Base-by-base conservation (phyloP, 2,113 vertebrate genomes). In the Narcine bancroftii region DNA sequence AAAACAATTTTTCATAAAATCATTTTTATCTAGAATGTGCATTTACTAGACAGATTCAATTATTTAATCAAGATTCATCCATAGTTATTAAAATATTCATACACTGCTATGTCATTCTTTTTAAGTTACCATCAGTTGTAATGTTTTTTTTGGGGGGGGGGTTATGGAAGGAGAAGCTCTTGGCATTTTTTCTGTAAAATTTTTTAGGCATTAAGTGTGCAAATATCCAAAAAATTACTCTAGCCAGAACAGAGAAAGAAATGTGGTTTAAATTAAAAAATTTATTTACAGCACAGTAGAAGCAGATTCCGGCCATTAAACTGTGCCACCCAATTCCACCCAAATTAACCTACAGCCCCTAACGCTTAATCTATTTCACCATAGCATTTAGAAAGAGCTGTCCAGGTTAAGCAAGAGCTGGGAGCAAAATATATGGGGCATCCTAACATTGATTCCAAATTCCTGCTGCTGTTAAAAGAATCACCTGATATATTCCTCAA, bases 1-100 rank as follows among this genome's bases (percentile, higher is more conserved):
- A 60, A 89, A 26, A 91, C 36, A 87, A 87, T 69, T 66, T 42
- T 66, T 47, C 89, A 91, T 71, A 29, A 6, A 65, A 47, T 91
- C 65, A 71, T 47, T 47, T n/a, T 69, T 4, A 91, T 11, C 11
- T 29, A 69, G 65, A 47, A 42, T 69, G 36, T 47, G 39, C 89
- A 71, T 45, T 91, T 39, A 24, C 26, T 9, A 29, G 45, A 69
- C 39, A 91, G 65, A 91, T 91, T 47, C 29, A 66, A 91, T 91
- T 91, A 29, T 60, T 87, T 63, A 17, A 87, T 36, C 60, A 24
- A 39, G 4, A 91, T 91, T 91, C 42, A 89, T 65, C 29, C 69
- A 47, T n/a, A 39, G 85, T 69, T 69, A 17, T 69, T 26, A 47
- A 91, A 69, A 69, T 33, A 69, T 21, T 91, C 71, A 33, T 69